Evolutionary conservation across 2,888 invertebrate genomes (phyloP), one percentile per base, ranked within the genome.

Genomic region (Alloscopus bannaensis): DNA sequence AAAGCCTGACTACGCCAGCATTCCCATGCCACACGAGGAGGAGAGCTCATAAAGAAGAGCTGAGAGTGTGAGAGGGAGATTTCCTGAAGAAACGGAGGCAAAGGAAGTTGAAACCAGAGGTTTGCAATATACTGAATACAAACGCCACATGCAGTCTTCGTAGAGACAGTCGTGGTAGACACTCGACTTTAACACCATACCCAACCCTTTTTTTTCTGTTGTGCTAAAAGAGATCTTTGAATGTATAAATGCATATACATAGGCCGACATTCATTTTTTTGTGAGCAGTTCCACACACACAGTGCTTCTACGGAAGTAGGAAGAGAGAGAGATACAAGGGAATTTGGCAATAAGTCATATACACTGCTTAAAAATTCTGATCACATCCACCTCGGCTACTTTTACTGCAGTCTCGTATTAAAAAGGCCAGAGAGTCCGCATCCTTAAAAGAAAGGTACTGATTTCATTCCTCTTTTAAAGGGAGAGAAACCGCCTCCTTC

Each of bases 321-420:
- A 22, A 62, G 40, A 42, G 28, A 75, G 28, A 57, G 16, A 55
- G 29, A 69, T 50, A n/a, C 71, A 62, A 64, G 42, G 65, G 68
- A n/a, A 3, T 20, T 80, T 80, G 73, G 80, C 80, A 80, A 80
- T 80, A 80, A 73, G 72, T 80, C 73, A 80, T 80, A 78, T 47
- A 69, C 18, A 29, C 64, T 45, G 42, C 60, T 79, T 79, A 68
- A 55, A 72, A 80, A 80, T 80, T 80, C 80, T 55, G 62, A 29
- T 55, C 80, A 73, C 80, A 80, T 73, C 73, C 73, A 73, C 72
- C 80, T 73, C 73, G 40, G 45, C 68, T 62, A 29, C 60, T 66
- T 50, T 31, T 11, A 4, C 26, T 18, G 29, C 28, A 36, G 55
- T 52, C 55, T 26, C 28, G 36, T 40, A 20, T 31, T 24, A 16